These are phyloP conservation scores for Alectura lathami DNA, from an alignment of 2,113 vertebrate species.

Conservation along the genomic window DNA sequence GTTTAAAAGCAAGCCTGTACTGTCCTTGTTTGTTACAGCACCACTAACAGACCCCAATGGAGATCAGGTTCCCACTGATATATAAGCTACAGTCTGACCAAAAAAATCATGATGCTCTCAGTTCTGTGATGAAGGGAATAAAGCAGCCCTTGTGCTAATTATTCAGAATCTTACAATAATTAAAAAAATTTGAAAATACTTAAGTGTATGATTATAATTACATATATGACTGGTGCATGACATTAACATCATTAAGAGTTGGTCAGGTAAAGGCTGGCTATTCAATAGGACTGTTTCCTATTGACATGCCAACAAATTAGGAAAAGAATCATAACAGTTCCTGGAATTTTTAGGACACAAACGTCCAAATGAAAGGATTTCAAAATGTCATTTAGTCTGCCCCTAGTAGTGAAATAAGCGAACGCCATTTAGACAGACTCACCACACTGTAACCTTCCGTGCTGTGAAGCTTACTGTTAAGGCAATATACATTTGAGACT, in stretches of 20 bases:
- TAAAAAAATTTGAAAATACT: background rate
- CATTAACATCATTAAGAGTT: background rate
- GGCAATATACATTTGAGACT: background rate
- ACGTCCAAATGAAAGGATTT: background rate
- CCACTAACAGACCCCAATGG: background rate
- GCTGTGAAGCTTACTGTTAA: background rate
- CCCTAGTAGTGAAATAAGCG: background rate
- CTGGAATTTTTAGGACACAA: background rate
- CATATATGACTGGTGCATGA: background rate
- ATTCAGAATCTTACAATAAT: background rate
- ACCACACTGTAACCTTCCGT: background rate
- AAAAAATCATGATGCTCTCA: background rate
- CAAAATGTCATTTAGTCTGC: background rate
- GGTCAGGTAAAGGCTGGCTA: background rate
- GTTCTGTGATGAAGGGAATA: background rate
- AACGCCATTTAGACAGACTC: background rate
- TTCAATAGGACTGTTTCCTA: background rate
- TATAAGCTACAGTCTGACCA: background rate
- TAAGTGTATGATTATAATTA: background rate
- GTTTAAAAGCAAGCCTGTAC: background rate
- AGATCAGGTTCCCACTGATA: background rate
- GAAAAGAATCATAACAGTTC: background rate
- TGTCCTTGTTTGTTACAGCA: background rate
- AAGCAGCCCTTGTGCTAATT: background rate
- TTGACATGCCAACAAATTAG: background rate